These are phyloP conservation scores for Chironomus tepperi DNA, from an alignment of 1,140 invertebrate species.

Conservation along the genomic window DNA sequence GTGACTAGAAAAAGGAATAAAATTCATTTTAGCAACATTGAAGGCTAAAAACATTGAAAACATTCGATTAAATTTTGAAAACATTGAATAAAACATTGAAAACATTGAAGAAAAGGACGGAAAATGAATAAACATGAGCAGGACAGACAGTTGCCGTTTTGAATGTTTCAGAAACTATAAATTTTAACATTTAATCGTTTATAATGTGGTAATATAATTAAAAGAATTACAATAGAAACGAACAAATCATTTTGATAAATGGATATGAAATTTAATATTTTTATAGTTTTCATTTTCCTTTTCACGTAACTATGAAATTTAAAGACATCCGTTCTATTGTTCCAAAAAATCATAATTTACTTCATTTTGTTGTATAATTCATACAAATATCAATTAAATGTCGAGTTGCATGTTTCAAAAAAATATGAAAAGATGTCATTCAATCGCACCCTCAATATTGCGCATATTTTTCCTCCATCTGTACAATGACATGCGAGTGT, in stretches of 20 bases:
- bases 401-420: no score
- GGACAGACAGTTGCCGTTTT: not conserved
- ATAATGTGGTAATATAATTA: not conserved
- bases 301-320: no score
- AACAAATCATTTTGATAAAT: no score
- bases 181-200: constrained; percentile 14
- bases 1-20: not conserved
- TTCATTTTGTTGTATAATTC: no score
- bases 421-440: not conserved
- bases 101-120: not conserved
- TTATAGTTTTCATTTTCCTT: not conserved
- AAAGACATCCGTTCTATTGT: no score
- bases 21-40: not conserved
- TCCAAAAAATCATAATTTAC: no score
- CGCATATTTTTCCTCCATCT: not conserved
- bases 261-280: not conserved
- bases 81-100: not conserved
- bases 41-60: not conserved
- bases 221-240: not conserved
- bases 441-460: constrained; percentile 11
- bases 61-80: not conserved
- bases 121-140: not conserved
- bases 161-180: not conserved
- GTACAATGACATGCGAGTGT: not conserved
- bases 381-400: no score